Evolutionary conservation across 2,113 vertebrate genomes (phyloP).

Genomic region (Willisornis vidua): DNA sequence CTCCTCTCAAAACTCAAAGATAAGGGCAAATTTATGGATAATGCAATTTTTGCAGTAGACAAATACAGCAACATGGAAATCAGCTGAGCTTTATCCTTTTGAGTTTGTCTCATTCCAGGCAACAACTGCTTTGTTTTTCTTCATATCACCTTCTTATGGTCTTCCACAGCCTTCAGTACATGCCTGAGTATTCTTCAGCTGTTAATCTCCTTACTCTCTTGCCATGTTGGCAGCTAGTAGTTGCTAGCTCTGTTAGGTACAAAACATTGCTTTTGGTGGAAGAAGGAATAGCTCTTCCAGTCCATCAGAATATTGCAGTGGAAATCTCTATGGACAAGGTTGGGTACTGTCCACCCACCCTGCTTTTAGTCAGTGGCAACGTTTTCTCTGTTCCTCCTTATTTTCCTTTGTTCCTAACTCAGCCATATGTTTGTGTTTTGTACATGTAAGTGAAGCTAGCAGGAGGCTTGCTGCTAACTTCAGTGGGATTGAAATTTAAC

Average conservation of each 20-base stretch:
- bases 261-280: not conserved
- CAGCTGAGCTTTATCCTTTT: not conserved
- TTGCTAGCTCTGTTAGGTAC: not conserved
- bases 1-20: not conserved
- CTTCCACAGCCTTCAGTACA: not conserved
- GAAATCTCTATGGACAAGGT: not conserved
- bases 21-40: not conserved
- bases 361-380: not conserved
- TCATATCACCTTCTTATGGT: not conserved
- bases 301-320: not conserved
- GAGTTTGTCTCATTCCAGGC: not conserved
- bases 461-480: not conserved
- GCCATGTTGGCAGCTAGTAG: not conserved
- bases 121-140: not conserved
- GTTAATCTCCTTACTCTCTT: not conserved
- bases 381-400: not conserved
- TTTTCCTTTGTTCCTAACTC: not conserved
- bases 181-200: not conserved
- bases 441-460: not conserved
- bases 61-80: not conserved
- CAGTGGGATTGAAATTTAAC: not conserved
- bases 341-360: not conserved
- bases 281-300: not conserved
- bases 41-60: not conserved
- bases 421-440: slow-evolving; percentile 6